Base-by-base conservation (phyloP, 92 coral and sea anemone species). In the Siderastrea siderea region DNA sequence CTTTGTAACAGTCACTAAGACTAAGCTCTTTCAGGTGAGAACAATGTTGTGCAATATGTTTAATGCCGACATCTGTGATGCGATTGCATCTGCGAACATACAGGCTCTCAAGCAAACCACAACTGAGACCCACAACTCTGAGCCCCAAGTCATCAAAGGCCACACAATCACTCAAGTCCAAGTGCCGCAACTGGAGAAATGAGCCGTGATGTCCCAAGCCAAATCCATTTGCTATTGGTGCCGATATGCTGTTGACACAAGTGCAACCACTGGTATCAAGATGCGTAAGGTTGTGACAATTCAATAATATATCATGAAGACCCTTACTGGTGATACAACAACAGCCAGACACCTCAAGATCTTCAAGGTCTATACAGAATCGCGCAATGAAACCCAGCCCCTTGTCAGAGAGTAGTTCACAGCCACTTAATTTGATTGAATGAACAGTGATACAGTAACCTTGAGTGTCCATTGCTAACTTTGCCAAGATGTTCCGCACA, bases 111-210 rank as follows among this genome's bases (percentile, higher is more conserved):
- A 97, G 94, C 68, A 94, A 75, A 2, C 94, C 87, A 80, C 99
- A 97, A 44, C 93, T 94, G 48, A 97, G 90, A 1, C 99, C 96
- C 68, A 97, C 90, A 15, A 93, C 91, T 80, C 99, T 66, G 57
- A 97, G 80, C 52, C 99, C 99, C 58, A 97, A 73, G 86, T 97
- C 99, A 89, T 97, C 99, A 86, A 97, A 96, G 73, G 99, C 99
- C 11, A 96, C 98, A 89, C 99, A 97, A 76, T 97, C 99, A 89
- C 98, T 95, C 67, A 97, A 72, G 80, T 97, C 98, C 89, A 97
- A 91, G 70, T 95, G 92, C 59, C 84, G 93, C 72, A 97, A 78
- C 82, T 87, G 94, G 15, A 95, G 86, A 74, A 87, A 92, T 74
- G 90, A 84, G 44, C 98, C 95, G 50, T 92, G 91, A 68, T 96